These are phyloP conservation scores for Siniperca knerii DNA, from an alignment of 2,113 vertebrate species.

Conservation along the genomic window DNA sequence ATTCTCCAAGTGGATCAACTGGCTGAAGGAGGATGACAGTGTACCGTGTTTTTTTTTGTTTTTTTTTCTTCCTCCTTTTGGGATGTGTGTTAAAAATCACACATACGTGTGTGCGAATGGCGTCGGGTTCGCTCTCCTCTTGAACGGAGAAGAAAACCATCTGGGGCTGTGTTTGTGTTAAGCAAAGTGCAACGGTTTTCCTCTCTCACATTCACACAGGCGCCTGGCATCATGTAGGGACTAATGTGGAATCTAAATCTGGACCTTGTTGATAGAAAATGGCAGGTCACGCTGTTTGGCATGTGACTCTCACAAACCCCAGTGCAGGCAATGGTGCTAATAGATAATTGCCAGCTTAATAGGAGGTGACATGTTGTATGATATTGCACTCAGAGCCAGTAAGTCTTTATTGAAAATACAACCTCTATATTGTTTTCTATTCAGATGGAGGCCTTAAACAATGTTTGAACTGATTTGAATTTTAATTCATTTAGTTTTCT, in stretches of 20 bases:
- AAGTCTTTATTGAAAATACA: constrained; percentile 16
- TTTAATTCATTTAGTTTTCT: not conserved
- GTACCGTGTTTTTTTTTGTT: constrained; percentile 4
- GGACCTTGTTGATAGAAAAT: constrained; percentile 77
- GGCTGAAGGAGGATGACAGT: constrained; percentile 52
- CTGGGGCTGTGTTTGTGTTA: constrained; percentile 84
- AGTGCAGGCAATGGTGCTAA: constrained; percentile 72
- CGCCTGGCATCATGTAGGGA: constrained; percentile 68
- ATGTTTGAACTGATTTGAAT: not conserved
- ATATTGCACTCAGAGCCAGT: constrained; percentile 24
- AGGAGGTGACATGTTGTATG: constrained; percentile 66
- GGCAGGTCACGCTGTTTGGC: constrained; percentile 72
- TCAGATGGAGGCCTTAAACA: not conserved
- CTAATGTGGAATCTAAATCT: constrained; percentile 77
- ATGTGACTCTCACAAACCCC: constrained; percentile 70
- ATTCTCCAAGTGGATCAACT: constrained; percentile 44
- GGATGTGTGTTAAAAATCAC: constrained; percentile 76
- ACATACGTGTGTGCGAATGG: constrained; percentile 71
- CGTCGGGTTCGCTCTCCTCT: constrained; percentile 70
- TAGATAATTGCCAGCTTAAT: constrained; percentile 75
- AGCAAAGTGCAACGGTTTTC: constrained; percentile 80
- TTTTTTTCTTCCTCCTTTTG: constrained; percentile 25
- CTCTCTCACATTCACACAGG: constrained; percentile 70
- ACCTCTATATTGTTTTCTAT: not conserved
- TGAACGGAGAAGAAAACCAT: constrained; percentile 79